Base-by-base conservation (phyloP, 2,888 invertebrate genomes). In the Oscheius sp. region DNA sequence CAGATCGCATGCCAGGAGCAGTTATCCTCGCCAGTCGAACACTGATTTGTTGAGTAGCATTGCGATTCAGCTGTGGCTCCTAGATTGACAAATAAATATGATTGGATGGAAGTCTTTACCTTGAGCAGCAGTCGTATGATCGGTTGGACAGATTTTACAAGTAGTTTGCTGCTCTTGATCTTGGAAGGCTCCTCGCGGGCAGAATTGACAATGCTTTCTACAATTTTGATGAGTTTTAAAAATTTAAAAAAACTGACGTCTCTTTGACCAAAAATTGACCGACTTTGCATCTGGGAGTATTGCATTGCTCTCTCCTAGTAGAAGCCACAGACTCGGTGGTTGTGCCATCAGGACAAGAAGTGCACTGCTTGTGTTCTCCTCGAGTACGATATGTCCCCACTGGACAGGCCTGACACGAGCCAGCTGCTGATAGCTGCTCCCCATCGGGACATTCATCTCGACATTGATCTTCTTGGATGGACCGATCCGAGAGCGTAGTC, bases 131-230 rank as follows among this genome's bases (percentile, higher is more conserved):
- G 96, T 96, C 86, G 94, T 96, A 8, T 94, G 95, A 76, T 95
- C 96, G 82, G 91, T 91, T 0, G 96, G 95, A 87, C 97, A 97
- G 74, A 92, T 91, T 55, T 92, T 90, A 87, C 97, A 97, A 0
- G 92, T 90, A 1, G 94, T 93, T 89, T 95, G 94, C 48, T 94
- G 91, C 72, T 93, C 93, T 82, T 92, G 91, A 84, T 95, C 95
- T 88, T 96, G 96, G 88, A 95, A 97, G 87, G 91, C 94, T 17
- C 96, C 97, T 82, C 92, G 90, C 0, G 93, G 92, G 87, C 97
- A 97, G 86, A 92, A 92, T 0, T 93, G 93, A 87, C 97, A 97
- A 70, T 95, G 94, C 72, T 92, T 90, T 12, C 83, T 84, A 70
- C 23, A 83, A 6, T 20, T 10, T 50, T 50, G 50, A 17, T 8